These are phyloP conservation scores for Cryptomyrus ogoouensis DNA, from an alignment of 2,113 vertebrate genomes.

Conservation along the genomic window DNA sequence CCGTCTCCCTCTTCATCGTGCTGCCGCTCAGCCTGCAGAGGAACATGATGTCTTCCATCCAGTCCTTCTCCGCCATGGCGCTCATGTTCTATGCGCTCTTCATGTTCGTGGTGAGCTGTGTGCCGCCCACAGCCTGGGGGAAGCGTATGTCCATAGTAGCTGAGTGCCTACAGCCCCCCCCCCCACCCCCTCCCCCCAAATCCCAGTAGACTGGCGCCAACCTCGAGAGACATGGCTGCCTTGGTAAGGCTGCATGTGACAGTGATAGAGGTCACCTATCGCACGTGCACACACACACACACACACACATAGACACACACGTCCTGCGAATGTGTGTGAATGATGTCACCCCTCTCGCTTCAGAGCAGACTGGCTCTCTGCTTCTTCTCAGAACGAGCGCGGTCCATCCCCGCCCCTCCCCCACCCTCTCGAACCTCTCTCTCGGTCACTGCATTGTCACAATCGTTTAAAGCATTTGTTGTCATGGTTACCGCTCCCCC, in stretches of 20 bases:
- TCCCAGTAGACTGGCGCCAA: neutral
- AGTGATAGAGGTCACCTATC: neutral
- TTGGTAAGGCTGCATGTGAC: neutral
- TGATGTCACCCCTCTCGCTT: neutral
- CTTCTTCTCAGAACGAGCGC: neutral
- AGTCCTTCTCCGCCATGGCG: conserved; percentile 98
- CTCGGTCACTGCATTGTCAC: neutral
- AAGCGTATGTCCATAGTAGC: neutral
- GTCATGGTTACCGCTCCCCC: neutral
- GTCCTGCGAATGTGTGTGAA: neutral
- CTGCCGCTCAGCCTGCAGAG: conserved; percentile 93
- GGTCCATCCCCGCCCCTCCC: neutral
- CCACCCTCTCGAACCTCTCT: neutral
- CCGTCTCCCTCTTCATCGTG: conserved; percentile 83
- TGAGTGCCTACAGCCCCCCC: neutral
- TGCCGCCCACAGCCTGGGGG: neutral
- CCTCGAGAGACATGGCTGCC: neutral
- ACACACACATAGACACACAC: neutral
- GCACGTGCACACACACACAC: neutral
- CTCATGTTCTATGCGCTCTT: conserved; percentile 91
- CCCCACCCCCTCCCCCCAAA: too few species aligned
- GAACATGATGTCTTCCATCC: conserved; percentile 96
- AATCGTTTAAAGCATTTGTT: neutral
- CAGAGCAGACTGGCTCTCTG: neutral
- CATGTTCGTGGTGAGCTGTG: conserved; percentile 89